These are phyloP conservation scores for Papilio polytes DNA, from an alignment of 1,140 invertebrate species.

Conservation along the genomic window DNA sequence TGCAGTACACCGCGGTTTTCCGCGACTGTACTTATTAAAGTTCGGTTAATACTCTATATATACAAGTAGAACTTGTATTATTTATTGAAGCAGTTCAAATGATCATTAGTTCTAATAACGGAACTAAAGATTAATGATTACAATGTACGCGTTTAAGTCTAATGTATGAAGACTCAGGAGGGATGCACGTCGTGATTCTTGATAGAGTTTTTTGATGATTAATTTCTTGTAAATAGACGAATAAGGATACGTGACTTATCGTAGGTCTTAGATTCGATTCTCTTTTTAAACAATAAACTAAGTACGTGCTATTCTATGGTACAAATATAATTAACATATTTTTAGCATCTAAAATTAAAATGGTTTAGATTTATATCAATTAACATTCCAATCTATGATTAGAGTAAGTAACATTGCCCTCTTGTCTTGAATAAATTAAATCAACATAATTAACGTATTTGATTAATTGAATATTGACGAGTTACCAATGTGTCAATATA, in stretches of 20 bases:
- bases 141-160: constrained; percentile 49
- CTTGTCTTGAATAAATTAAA: not conserved
- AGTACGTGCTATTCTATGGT: no score
- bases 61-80: constrained; percentile 18
- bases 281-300: no score
- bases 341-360: not conserved
- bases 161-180: constrained; percentile 28
- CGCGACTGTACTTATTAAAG: not conserved
- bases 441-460: not conserved
- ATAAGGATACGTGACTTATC: not conserved
- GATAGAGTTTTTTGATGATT: not conserved
- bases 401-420: not conserved
- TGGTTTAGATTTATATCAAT: not conserved
- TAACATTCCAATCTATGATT: not conserved
- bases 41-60: constrained; percentile 1
- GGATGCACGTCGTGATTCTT: not conserved
- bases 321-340: not conserved
- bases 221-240: not conserved
- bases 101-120: constrained; percentile 55
- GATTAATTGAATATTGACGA: not conserved
- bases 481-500: not conserved
- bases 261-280: no score
- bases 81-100: constrained; percentile 41
- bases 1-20: no score
- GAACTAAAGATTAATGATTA: constrained; percentile 56